Base-by-base conservation (phyloP, 2,888 invertebrate genomes). In the Anthrax anthrax region DNA sequence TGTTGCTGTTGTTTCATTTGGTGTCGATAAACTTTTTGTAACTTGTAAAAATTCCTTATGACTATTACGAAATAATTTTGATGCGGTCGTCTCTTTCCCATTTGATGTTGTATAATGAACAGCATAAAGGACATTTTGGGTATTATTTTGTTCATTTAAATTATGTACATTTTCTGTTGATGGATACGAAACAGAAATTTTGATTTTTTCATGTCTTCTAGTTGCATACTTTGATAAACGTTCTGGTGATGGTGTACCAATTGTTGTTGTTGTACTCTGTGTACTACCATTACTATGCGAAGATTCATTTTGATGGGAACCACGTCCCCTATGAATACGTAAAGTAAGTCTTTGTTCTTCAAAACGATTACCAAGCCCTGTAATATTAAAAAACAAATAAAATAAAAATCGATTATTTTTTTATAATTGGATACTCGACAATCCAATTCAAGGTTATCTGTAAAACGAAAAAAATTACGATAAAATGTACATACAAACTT, bases 341-440 rank as follows among this genome's bases (percentile, higher is more conserved):
- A 95, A 67, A 0, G 92, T 94, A 36, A 94, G 71, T n/a, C 89
- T 79, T 64, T 90, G 88, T 63, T 90, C 88, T 57, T 89, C 87
- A 62, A 89, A 89, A 23, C 89, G 80, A 58, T 73, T 81, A 27
- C 84, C 83, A 44, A 81, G 67, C 38, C 80, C 80, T 56, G 76
- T 74, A n/a, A 43, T 16, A n/a, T 8, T 14, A 34, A 9, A 34
- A 34, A 8, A 8, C 34, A 34, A 34, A 29, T 29, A 12, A 29
- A 29, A 9, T 29, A 9, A 9, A 29, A 29, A 12, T 29, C 6
- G 29, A 29, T 29, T 29, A n/a, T n/a, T n/a, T n/a, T n/a, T 29
- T 29, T 29, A 6, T 9, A 29, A 29, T 29, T 29, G 12, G 6
- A 9, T 29, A 9, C 12, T 29, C 12, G 12, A 29, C 12, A 29